These are phyloP conservation scores for Drosophila mercatorum DNA, from an alignment of 2,888 invertebrate genomes.

Conservation along the genomic window DNA sequence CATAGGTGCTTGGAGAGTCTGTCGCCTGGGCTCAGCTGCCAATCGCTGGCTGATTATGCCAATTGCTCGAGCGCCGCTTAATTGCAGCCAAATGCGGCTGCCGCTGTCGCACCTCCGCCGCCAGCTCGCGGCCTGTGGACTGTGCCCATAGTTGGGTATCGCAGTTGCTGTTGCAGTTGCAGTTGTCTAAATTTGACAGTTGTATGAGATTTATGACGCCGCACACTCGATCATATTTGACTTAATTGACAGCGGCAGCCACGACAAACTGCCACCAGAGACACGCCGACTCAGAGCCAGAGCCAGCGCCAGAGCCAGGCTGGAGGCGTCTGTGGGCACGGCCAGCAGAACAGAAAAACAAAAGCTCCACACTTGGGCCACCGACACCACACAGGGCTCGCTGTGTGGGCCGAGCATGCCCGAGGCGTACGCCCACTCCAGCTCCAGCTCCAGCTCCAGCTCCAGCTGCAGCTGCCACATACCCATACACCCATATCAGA, in stretches of 20 bases:
- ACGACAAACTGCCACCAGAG: constrained; percentile 75
- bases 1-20: not conserved
- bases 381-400: not conserved
- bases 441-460: constrained; percentile 1
- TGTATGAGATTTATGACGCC: constrained; percentile 75
- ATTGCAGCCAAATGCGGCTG: constrained; percentile 52
- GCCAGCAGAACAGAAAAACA: constrained; percentile 18
- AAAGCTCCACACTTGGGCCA: not conserved
- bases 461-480: constrained; percentile 5
- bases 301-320: not conserved
- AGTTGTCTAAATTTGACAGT: constrained; percentile 72
- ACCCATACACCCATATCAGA: not conserved
- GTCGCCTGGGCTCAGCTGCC: constrained; percentile 24
- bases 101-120: constrained; percentile 15
- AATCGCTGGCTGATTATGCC: constrained; percentile 52
- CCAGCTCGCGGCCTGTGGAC: not conserved
- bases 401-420: constrained; percentile 22
- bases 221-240: constrained; percentile 78
- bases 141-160: constrained; percentile 8
- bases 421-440: constrained; percentile 10
- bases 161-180: constrained; percentile 38
- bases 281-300: constrained; percentile 24
- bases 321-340: constrained; percentile 38
- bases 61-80: constrained; percentile 56
- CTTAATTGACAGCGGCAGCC: constrained; percentile 77